Conservation (phyloP, 2,113 vertebrate genomes). For the Merops nubicus region DNA sequence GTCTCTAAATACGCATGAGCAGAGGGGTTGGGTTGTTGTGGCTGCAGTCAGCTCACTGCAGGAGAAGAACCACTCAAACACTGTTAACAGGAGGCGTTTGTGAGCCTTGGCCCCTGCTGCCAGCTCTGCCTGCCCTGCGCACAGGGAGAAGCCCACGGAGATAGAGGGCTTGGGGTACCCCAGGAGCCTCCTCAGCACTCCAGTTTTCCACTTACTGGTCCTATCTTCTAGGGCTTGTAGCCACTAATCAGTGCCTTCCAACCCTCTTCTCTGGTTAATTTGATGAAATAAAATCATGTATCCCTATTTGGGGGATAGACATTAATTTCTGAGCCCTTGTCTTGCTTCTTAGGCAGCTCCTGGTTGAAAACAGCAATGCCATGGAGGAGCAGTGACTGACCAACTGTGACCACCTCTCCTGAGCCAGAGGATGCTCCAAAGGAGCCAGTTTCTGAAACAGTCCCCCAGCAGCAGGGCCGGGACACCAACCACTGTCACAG, state of each 20-base stretch:
- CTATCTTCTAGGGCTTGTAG: not conserved
- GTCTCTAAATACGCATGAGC: not conserved
- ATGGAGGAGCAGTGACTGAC: not conserved
- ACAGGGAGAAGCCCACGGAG: not conserved
- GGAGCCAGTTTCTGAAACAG: not conserved
- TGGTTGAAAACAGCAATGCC: not conserved
- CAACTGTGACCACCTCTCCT: accelerated
- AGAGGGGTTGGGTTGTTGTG: not conserved
- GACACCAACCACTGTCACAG: accelerated
- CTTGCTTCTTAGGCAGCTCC: not conserved
- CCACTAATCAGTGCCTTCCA: not conserved
- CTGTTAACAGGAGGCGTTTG: not conserved
- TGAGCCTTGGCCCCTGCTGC: accelerated
- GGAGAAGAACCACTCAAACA: not conserved
- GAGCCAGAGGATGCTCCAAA: not conserved
- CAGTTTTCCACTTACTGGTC: not conserved
- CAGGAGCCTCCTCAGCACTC: not conserved
- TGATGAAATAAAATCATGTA: not conserved
- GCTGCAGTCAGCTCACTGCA: not conserved
- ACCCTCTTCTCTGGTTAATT: not conserved
- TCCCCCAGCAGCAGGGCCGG: not conserved
- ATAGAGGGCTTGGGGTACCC: not conserved
- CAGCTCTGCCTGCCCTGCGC: not conserved
- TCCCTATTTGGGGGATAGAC: not conserved
- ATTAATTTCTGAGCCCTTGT: not conserved